Percentiles rank a stretch among this genome's conserved stretches.
Conservation (phyloP, 2,797 vertebrate genomes). For the Enteromius argenteus region DNA sequence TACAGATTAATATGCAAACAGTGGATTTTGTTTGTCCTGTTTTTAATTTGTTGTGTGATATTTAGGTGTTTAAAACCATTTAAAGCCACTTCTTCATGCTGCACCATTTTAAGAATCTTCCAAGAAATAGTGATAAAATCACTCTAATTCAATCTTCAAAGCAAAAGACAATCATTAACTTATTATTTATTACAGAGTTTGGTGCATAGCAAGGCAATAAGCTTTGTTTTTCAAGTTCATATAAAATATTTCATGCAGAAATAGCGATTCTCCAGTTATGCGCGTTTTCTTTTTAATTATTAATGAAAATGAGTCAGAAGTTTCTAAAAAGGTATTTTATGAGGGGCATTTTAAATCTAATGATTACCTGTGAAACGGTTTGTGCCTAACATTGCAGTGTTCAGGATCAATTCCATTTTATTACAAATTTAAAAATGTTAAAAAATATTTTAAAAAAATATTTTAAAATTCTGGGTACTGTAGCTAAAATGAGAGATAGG, state of each 20-base stretch:
- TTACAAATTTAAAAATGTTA: neutral
- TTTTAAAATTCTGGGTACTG: neutral
- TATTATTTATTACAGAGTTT: constrained; percentile 51
- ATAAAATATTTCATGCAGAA: constrained; percentile 8
- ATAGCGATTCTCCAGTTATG: neutral
- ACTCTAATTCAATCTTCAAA: constrained; percentile 53
- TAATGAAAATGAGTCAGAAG: neutral
- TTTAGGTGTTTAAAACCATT: constrained; percentile 71
- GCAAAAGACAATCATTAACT: constrained; percentile 83
- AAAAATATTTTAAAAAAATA: neutral
- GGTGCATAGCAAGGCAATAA: neutral
- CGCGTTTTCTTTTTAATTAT: neutral
- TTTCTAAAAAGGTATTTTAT: constrained; percentile 7
- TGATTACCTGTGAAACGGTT: constrained; percentile 4
- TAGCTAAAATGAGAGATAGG: neutral
- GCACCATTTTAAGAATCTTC: neutral
- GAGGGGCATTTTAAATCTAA: constrained; percentile 26
- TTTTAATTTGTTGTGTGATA: neutral
- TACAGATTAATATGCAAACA: constrained; percentile 73
- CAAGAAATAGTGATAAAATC: constrained; percentile 26
- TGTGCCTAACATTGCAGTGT: constrained; percentile 13
- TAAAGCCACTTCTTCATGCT: constrained; percentile 80
- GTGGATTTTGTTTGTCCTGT: constrained; percentile 66
- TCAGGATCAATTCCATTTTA: neutral
- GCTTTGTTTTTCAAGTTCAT: neutral